A percentile compares a stretch with the other conserved stretches of the same genome.
phyloP scores from a whole-genome alignment of 2,888 invertebrate genomes.

The Plusia festucae region DNA sequence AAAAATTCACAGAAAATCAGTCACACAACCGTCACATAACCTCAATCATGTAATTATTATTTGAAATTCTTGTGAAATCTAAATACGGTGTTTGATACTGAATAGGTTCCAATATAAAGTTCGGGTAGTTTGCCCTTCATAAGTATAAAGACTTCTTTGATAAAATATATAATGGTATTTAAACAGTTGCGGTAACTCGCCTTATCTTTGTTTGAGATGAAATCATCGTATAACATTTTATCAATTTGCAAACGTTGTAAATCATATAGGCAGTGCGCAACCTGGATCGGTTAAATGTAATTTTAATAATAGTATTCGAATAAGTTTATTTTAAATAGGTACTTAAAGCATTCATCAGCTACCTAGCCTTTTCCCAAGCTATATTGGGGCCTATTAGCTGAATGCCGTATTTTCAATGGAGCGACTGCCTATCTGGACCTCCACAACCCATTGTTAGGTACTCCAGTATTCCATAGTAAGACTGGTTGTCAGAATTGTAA shows the following conservation, averaged over 20 bases:
- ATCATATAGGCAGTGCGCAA: neutral
- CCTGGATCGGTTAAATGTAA: neutral
- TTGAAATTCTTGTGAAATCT: too few relatives aligned
- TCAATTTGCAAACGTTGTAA: neutral
- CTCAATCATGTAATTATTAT: neutral
- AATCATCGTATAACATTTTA: neutral
- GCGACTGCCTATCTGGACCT: too few relatives aligned
- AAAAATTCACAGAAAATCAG: neutral
- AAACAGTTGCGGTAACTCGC: neutral
- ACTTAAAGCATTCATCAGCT: too few relatives aligned
- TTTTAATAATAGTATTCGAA: too few relatives aligned
- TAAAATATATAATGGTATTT: neutral
- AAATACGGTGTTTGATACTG: neutral
- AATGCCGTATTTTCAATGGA: too few relatives aligned
- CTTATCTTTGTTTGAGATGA: conserved; percentile 8
- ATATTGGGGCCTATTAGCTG: too few relatives aligned
- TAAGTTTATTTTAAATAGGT: too few relatives aligned
- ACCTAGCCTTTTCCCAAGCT: too few relatives aligned
- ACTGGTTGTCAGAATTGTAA: too few relatives aligned
- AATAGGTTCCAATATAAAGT: neutral
- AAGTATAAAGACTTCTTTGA: conserved; percentile 1
- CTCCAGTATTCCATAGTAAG: too few relatives aligned
- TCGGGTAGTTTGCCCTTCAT: neutral
- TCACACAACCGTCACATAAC: neutral
- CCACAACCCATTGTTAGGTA: too few relatives aligned